Base-by-base conservation (phyloP, 1,140 invertebrate species). In the Heliothis virescens region DNA sequence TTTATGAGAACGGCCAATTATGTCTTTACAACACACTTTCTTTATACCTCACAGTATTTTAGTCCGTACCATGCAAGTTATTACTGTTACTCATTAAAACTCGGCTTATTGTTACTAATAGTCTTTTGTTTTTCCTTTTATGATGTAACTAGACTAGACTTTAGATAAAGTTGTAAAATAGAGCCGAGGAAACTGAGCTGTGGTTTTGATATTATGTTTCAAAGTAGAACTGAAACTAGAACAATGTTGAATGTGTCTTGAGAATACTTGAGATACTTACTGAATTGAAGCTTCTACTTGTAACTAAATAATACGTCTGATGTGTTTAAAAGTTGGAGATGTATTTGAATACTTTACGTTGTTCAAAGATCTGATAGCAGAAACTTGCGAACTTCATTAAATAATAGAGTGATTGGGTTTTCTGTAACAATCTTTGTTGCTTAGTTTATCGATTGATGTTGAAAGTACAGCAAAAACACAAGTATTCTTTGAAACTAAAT, bases 1-100 rank as follows among this genome's bases (percentile, higher is more conserved):
- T 92, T 90, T 93, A 90, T 86, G 86, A 86, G 88, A 90, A 88
- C 86, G 83, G 83, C 89, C 91, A 91, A 93, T 93, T 93, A 91
- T 89, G 89, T 90, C 87, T 90, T 92, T 87, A 91, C 87, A 90
- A 88, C 87, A 89, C 84, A 91, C 63, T 82, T 86, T 87, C 83
- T 88, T 89, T 88, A 81, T 86, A 69, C 76, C 89, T 87, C 87
- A 85, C 82, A 80, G 83, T 87, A 89, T 91, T 86, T 89, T 90
- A n/a, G 48, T 71, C 12, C 86, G 41, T 47, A 79, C 18, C 18
- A 47, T 15, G 34, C 60, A 26, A 65, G 26, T 34, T 77, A 41
- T 65, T 67, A n/a, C 29, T 65, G 13, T 48, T 55, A 18, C 52
- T 89, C 87, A 88, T 90, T 84, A 90, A 81, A 86, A 67, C n/a